phyloP scores from a whole-genome alignment of 1,140 invertebrate species.

The Polypedilum vanderplanki region DNA sequence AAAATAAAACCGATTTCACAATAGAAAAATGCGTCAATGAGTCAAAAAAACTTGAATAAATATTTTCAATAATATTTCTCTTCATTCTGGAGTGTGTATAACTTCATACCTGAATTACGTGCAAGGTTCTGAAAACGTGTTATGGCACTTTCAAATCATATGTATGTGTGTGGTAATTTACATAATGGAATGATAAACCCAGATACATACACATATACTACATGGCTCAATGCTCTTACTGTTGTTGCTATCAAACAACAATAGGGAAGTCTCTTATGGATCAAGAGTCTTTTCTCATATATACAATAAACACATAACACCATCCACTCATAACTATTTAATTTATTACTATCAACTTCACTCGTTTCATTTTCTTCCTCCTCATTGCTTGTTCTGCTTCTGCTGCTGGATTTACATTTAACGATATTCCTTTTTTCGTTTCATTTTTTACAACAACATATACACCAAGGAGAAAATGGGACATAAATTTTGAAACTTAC shows the following conservation, averaged over 20 bases:
- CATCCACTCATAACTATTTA: constrained; percentile 27
- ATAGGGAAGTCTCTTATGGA: constrained; percentile 1
- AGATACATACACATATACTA: not conserved
- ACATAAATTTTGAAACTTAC: constrained; percentile 8
- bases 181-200: constrained; percentile 22
- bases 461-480: not conserved
- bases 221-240: not conserved
- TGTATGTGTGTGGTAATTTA: constrained; percentile 21
- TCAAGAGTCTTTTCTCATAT: not conserved
- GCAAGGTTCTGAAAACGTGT: not conserved
- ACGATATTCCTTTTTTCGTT: constrained; percentile 2
- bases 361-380: not conserved
- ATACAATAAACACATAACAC: not conserved
- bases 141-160: not conserved
- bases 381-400: not conserved
- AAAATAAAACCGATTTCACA: too few relatives aligned
- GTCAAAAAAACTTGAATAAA: too few relatives aligned
- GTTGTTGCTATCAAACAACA: not conserved
- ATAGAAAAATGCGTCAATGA: too few relatives aligned
- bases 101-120: not conserved
- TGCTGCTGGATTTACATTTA: constrained; percentile 24
- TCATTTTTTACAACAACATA: not conserved
- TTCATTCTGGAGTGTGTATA: too few relatives aligned
- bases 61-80: too few relatives aligned
- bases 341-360: constrained; percentile 26